phyloP scores from a whole-genome alignment of 35 echinoderm and acorn worm genomes.

The Chiridota heheva region DNA sequence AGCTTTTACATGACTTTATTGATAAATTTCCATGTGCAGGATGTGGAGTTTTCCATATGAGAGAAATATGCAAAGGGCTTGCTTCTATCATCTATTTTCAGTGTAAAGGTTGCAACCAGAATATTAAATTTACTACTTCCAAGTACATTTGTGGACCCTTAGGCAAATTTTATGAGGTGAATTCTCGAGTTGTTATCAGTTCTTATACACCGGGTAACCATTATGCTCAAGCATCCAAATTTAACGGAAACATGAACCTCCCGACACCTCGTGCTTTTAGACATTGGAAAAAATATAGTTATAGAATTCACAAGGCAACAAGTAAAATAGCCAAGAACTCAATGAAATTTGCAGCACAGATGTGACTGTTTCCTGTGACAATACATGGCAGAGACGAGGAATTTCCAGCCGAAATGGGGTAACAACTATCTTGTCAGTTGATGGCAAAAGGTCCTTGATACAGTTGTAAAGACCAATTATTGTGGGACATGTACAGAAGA shows the following conservation, averaged over 20 bases:
- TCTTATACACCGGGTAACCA: neutral
- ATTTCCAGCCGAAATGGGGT: constrained; percentile 15
- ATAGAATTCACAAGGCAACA: neutral
- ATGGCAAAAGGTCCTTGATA: constrained; percentile 19
- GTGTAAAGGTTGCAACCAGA: too few relatives aligned
- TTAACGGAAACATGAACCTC: neutral
- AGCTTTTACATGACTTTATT: too few relatives aligned
- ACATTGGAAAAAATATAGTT: constrained; percentile 3
- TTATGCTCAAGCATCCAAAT: neutral
- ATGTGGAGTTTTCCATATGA: too few relatives aligned
- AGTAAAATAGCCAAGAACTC: neutral
- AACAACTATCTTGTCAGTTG: constrained; percentile 3
- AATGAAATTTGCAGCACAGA: constrained; percentile 17
- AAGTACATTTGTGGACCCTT: too few relatives aligned
- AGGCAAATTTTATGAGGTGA: constrained; percentile 1
- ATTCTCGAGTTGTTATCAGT: neutral
- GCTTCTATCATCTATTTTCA: too few relatives aligned
- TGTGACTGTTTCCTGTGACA: constrained; percentile 20
- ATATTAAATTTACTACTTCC: too few relatives aligned
- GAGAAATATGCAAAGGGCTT: too few relatives aligned
- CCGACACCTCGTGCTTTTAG: neutral
- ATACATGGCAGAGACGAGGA: constrained; percentile 16
- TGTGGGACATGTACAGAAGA: neutral
- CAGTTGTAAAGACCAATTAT: constrained; percentile 3
- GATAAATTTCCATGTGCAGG: too few relatives aligned